Evolutionary conservation across 2,888 invertebrate species (phyloP).

Genomic region (Yponomeuta evonymella): DNA sequence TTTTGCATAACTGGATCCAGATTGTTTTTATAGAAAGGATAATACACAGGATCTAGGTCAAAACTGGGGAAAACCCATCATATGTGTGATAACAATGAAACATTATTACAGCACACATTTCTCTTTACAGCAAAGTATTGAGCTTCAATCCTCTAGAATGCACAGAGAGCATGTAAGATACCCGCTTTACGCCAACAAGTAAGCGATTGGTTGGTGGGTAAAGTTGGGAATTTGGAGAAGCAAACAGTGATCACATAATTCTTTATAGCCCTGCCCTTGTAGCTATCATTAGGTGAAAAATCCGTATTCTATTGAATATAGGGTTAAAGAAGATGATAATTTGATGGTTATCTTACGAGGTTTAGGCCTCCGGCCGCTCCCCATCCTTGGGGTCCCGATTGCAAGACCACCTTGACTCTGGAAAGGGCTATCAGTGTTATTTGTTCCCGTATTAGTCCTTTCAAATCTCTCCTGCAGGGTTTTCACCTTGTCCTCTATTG

Average conservation of each 20-base stretch:
- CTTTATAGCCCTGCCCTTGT: neutral
- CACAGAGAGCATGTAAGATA: neutral
- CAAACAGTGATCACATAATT: neutral
- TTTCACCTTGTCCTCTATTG: slow-evolving; percentile 87
- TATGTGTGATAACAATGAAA: neutral
- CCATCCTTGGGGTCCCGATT: slow-evolving; percentile 66
- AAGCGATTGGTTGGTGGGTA: neutral
- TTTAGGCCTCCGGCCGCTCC: slow-evolving; percentile 73
- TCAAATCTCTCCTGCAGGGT: slow-evolving; percentile 86
- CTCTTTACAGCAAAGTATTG: neutral
- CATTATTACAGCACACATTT: neutral
- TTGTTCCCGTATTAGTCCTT: neutral
- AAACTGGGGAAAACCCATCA: neutral
- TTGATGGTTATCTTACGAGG: slow-evolving; percentile 71
- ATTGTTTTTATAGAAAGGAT: neutral
- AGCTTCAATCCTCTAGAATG: neutral
- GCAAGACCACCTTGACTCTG: slow-evolving; percentile 75
- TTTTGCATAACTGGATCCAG: neutral
- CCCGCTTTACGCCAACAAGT: neutral
- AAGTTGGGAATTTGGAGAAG: neutral
- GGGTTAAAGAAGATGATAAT: neutral
- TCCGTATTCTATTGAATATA: neutral
- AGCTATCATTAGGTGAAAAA: neutral
- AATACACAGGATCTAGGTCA: neutral
- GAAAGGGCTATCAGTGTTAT: slow-evolving; percentile 74